Conservation (phyloP, 2,888 invertebrate genomes). For the Orchesella flavescens region DNA sequence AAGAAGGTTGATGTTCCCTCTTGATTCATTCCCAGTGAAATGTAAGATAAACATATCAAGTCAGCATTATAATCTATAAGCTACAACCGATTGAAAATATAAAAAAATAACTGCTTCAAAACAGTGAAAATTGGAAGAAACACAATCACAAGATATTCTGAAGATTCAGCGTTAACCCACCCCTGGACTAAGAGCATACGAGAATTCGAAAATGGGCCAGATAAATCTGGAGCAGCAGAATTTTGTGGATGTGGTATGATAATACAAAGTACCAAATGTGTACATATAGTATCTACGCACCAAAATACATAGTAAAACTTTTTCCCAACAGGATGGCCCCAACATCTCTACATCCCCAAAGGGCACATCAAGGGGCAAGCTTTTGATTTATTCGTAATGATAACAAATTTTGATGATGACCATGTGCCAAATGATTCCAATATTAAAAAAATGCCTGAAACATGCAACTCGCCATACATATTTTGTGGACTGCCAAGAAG, state of each 20-base stretch:
- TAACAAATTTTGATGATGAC: conserved; percentile 62
- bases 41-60: too few relatives aligned
- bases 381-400: conserved; percentile 66
- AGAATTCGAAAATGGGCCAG: conserved; percentile 10
- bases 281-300: background rate
- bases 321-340: conserved; percentile 79
- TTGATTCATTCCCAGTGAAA: conserved; percentile 57
- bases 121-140: conserved; percentile 55
- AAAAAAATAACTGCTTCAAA: background rate
- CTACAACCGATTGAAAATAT: too few relatives aligned
- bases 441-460: conserved; percentile 17
- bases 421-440: conserved; percentile 42
- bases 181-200: conserved; percentile 43
- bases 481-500: conserved; percentile 54
- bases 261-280: background rate
- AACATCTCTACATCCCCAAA: conserved; percentile 85
- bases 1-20: conserved; percentile 51
- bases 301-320: background rate
- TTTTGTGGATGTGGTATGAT: conserved; percentile 73
- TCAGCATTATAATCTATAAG: too few relatives aligned
- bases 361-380: conserved; percentile 78
- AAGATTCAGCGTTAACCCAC: conserved; percentile 49
- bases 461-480: conserved; percentile 57
- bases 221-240: conserved; percentile 38
- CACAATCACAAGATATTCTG: conserved; percentile 39